These are phyloP conservation scores for Scyliorhinus canicula DNA, from an alignment of 2,797 vertebrate genomes.

Conservation along the genomic window DNA sequence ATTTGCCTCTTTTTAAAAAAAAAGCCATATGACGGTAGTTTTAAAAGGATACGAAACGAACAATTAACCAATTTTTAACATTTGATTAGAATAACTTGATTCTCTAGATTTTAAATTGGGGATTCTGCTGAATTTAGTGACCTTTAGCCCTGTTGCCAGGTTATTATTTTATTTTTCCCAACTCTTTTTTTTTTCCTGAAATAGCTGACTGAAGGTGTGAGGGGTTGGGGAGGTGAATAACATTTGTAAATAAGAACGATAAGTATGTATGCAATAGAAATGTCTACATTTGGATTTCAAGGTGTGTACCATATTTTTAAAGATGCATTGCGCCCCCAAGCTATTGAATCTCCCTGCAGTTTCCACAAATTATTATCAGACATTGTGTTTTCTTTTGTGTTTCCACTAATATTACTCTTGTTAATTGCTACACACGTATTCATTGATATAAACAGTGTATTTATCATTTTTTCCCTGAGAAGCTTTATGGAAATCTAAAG, in stretches of 20 bases:
- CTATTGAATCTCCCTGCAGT: not conserved
- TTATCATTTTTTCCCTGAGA: not conserved
- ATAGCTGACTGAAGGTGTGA: not conserved
- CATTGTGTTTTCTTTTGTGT: not conserved
- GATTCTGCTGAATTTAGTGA: not conserved
- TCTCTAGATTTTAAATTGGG: not conserved
- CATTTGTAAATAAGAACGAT: not conserved
- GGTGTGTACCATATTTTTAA: not conserved
- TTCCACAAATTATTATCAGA: not conserved
- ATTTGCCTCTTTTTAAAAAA: not conserved
- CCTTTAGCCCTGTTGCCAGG: not conserved
- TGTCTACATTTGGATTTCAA: too few species aligned
- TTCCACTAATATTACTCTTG: not conserved
- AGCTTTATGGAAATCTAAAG: not conserved
- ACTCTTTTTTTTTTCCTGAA: not conserved
- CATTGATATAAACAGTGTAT: not conserved
- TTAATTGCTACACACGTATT: not conserved
- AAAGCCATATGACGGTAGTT: not conserved
- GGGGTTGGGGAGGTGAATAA: not conserved
- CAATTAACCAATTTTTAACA: not conserved
- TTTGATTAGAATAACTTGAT: not conserved
- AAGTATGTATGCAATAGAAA: not conserved
- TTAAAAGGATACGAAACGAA: not conserved
- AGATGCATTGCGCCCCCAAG: not conserved
- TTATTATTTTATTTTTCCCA: not conserved